Evolutionary conservation across 1,140 invertebrate species (phyloP).

Genomic region (Thereuonema tuberculata): DNA sequence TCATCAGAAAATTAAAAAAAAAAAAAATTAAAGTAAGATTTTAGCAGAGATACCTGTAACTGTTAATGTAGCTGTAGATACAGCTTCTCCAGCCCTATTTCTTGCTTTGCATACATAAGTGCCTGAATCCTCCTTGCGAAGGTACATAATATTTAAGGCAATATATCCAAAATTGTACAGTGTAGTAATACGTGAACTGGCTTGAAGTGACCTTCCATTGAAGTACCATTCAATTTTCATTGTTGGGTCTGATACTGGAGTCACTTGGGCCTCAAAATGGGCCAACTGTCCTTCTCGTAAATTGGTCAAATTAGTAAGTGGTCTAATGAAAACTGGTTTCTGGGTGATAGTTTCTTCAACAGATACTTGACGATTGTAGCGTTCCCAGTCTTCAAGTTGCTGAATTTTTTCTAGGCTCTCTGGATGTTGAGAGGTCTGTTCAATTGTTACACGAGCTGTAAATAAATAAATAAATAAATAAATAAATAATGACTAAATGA

Average conservation of each 20-base stretch:
- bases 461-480: slow-evolving; percentile 15
- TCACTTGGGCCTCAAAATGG: slow-evolving; percentile 88
- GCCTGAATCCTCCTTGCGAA: slow-evolving; percentile 85
- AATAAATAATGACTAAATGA: neutral
- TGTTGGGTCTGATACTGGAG: slow-evolving; percentile 86
- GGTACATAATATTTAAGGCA: slow-evolving; percentile 92
- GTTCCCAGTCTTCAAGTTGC: slow-evolving; percentile 80
- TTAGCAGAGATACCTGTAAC: slow-evolving; percentile 55
- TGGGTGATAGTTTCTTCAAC: slow-evolving; percentile 46
- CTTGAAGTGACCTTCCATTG: slow-evolving; percentile 82
- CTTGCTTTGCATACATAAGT: slow-evolving; percentile 78
- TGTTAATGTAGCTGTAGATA: slow-evolving; percentile 49
- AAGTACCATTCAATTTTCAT: slow-evolving; percentile 99
- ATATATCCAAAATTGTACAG: slow-evolving; percentile 98
- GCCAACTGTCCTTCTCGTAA: slow-evolving; percentile 75
- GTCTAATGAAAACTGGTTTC: slow-evolving; percentile 74
- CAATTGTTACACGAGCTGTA: slow-evolving; percentile 57
- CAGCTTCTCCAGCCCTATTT: slow-evolving; percentile 59
- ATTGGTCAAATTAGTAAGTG: slow-evolving; percentile 71
- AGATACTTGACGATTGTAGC: slow-evolving; percentile 68
- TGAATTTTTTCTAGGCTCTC: slow-evolving; percentile 85
- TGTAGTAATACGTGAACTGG: slow-evolving; percentile 86
- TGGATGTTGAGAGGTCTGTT: slow-evolving; percentile 78
- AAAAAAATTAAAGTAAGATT: neutral
- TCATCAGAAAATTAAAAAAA: neutral